Evolutionary conservation across 2,113 vertebrate genomes (phyloP), one percentile per base, ranked within the genome.

Genomic region (Channa maculata): DNA sequence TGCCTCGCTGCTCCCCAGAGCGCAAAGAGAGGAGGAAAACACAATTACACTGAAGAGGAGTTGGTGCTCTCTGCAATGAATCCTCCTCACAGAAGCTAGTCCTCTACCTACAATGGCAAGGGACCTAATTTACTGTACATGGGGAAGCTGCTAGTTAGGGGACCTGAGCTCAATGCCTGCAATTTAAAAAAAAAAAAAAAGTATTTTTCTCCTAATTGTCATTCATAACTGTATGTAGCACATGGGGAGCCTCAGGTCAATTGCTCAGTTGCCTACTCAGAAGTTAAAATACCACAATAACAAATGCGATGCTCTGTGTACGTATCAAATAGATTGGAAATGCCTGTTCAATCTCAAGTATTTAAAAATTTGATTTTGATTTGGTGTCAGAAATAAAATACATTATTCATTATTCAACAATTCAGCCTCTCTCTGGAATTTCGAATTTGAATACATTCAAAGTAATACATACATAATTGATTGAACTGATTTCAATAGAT

Each of bases 21-120:
- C 83, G 74, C 54, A 59, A 50, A 60, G 55, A 74, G 59, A 48
- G 57, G 71, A 59, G 66, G 53, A 57, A 87, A 67, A 81, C 68
- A 67, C 72, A 83, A 77, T 87, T 74, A 80, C 50, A n/a, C 53
- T 80, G 82, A 90, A 86, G 57, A 75, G 61, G 45, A 57, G 73
- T 55, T 76, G 33, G 50, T 51, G 33, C 45, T 81, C 49, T 81
- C 49, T 82, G 66, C 69, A 45, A 68, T 72, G 60, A 33, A 33
- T 52, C 52, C 33, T 68, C 74, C 10, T 38, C 13, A 11, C 57
- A 53, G 51, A 72, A 74, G 63, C 58, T 61, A 58, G 12, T 50
- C 50, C 50, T 24, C 33, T 11, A 64, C 34, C 1, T 7, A 2
- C 53, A 51, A 77, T 44, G 50, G 64, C 51, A 73, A 2, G 5